phyloP scores from a whole-genome alignment of 2,888 invertebrate genomes.

The Tridacna gigas region DNA sequence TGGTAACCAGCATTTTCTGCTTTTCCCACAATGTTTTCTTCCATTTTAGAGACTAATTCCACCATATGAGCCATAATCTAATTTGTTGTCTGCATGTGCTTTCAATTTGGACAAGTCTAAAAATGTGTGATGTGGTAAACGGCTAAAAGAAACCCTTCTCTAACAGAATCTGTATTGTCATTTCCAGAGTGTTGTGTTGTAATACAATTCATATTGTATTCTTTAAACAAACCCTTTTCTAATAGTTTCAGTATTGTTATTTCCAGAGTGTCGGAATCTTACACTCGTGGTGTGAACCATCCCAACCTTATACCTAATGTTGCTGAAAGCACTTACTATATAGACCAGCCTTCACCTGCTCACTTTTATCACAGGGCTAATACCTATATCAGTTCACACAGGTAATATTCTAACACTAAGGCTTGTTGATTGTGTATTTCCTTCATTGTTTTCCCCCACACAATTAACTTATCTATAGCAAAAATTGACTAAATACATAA shows the following conservation, averaged over 20 bases:
- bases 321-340: conserved; percentile 65
- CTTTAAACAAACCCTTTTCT: no score
- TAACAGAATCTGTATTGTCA: no score
- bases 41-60: no score
- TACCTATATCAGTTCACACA: conserved; percentile 76
- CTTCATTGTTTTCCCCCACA: no score
- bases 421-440: no score
- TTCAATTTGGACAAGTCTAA: no score
- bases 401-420: conserved; percentile 60
- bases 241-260: conserved; percentile 8
- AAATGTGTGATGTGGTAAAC: neutral
- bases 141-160: neutral
- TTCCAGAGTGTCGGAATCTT: conserved; percentile 64
- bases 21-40: neutral
- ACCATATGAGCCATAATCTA: no score
- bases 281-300: conserved; percentile 39
- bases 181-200: no score
- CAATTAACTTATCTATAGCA: neutral
- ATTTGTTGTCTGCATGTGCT: no score
- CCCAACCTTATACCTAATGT: conserved; percentile 37
- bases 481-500: no score
- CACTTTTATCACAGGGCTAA: conserved; percentile 72
- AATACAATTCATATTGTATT: no score
- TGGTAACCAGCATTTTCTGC: neutral
- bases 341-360: conserved; percentile 53